Conservation (phyloP, 2,888 invertebrate species). For the Drosophila engyochracea region DNA sequence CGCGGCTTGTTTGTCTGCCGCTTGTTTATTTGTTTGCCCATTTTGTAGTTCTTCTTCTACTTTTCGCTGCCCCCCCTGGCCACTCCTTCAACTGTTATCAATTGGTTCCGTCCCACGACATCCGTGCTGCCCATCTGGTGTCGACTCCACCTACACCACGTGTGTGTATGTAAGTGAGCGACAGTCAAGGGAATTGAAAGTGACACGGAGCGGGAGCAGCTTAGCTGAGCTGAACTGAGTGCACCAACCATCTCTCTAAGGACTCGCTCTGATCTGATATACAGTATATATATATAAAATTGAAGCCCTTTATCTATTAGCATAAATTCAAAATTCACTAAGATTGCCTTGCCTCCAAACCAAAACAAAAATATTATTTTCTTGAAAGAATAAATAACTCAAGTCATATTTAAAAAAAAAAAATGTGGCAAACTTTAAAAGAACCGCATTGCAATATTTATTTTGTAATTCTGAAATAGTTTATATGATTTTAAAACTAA, state of each 20-base stretch:
- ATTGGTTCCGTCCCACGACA: slow-evolving; percentile 55
- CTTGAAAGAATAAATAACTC: neutral
- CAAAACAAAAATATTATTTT: neutral
- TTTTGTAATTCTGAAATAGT: neutral
- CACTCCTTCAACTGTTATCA: slow-evolving; percentile 52
- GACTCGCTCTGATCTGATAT: neutral
- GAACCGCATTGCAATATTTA: neutral
- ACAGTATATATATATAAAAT: neutral
- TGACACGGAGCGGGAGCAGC: slow-evolving; percentile 57
- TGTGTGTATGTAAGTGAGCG: neutral
- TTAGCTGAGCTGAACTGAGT: slow-evolving; percentile 34
- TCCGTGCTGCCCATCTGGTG: slow-evolving; percentile 24
- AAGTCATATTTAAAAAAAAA: neutral
- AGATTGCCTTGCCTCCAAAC: neutral
- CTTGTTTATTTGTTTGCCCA: slow-evolving; percentile 66
- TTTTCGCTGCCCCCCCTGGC: slow-evolving; percentile 16
- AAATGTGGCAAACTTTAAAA: neutral
- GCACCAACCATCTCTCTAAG: slow-evolving; percentile 26
- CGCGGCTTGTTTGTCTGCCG: slow-evolving; percentile 62
- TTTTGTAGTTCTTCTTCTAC: slow-evolving; percentile 48
- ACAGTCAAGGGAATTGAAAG: slow-evolving; percentile 62
- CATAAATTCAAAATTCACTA: neutral
- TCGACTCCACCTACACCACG: neutral
- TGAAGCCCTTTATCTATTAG: neutral
- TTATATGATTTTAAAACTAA: neutral